Percentiles rank a stretch among this genome's conserved stretches.
phyloP scores from a whole-genome alignment of 2,113 vertebrate genomes.

The Ctenodactylus gundi region DNA sequence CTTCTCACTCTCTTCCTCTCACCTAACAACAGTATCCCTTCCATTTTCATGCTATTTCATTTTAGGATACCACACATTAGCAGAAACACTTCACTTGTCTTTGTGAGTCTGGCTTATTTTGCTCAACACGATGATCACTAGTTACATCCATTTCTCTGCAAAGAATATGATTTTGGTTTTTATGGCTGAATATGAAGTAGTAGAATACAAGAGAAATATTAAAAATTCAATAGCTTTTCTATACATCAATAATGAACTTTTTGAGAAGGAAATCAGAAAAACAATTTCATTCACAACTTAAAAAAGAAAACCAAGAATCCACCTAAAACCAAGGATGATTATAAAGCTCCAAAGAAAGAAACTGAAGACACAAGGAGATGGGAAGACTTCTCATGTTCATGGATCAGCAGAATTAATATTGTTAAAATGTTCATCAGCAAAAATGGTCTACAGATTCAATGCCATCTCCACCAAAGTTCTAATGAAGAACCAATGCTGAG shows the following conservation, averaged over 20 bases:
- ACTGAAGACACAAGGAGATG: neutral
- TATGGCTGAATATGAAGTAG: neutral
- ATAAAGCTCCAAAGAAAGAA: neutral
- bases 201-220: neutral
- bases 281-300: neutral
- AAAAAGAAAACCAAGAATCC: neutral
- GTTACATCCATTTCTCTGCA: neutral
- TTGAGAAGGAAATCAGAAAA: neutral
- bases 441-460: neutral
- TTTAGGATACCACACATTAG: neutral
- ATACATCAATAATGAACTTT: neutral
- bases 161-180: neutral
- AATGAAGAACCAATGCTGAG: neutral
- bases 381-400: neutral
- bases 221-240: neutral
- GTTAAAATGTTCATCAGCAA: neutral
- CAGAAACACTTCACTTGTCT: neutral
- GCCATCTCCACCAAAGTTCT: neutral
- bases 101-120: neutral
- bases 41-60: neutral
- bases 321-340: neutral
- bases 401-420: neutral
- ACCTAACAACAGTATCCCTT: neutral
- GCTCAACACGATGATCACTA: neutral
- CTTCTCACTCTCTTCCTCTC: neutral